A percentile compares a stretch with the other conserved stretches of the same genome.
Evolutionary conservation across 1,140 invertebrate genomes (phyloP).

Genomic region (Sitobion miscanthi): DNA sequence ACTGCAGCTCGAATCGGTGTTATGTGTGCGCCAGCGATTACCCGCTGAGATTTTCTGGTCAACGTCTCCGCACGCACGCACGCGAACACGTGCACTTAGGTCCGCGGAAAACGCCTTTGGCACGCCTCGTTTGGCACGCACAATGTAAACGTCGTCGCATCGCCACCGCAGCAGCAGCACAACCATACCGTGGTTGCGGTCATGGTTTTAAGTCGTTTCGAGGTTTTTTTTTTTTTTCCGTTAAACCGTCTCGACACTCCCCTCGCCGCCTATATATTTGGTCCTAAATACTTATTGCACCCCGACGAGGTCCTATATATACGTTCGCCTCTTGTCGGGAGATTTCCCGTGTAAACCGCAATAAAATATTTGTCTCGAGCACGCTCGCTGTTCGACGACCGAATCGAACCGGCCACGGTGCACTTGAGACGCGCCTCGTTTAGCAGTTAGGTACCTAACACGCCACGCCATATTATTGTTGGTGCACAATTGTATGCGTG

Average conservation of each 20-base stretch:
- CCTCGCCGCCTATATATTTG: background rate
- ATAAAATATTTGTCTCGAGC: slow-evolving; percentile 16
- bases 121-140: slow-evolving; percentile 38
- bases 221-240: slow-evolving; percentile 22
- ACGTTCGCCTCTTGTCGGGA: background rate
- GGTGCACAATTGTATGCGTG: background rate
- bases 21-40: slow-evolving; percentile 25
- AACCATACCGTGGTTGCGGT: too few species aligned
- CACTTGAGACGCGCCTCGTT: too few species aligned
- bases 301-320: background rate
- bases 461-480: background rate
- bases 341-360: slow-evolving; percentile 30
- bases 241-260: background rate
- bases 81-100: background rate
- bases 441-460: background rate
- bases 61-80: background rate
- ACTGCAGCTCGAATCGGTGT: background rate
- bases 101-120: slow-evolving; percentile 38
- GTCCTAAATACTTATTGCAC: background rate
- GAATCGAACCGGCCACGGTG: background rate
- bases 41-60: slow-evolving; percentile 53
- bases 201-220: background rate
- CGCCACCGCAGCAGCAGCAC: too few species aligned
- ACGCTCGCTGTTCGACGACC: background rate
- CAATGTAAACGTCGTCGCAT: background rate